Conservation (phyloP, 2,113 vertebrate species). For the Leucopternis melanops region DNA sequence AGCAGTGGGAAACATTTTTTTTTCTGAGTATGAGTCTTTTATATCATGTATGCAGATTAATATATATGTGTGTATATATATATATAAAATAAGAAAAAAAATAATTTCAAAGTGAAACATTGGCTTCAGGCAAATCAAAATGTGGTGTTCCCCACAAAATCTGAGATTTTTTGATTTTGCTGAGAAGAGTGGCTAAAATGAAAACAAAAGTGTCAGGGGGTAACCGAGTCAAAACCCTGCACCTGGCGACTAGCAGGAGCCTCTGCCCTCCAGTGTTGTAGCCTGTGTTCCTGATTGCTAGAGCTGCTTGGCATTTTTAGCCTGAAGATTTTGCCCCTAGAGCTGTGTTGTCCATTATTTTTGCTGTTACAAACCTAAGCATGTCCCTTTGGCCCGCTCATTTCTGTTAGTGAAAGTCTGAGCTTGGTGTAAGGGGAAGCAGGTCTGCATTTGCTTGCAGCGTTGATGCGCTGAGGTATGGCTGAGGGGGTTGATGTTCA, state of each 20-base stretch:
- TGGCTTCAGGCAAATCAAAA: not conserved
- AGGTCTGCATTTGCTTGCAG: not conserved
- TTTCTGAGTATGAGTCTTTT: not conserved
- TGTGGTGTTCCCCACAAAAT: not conserved
- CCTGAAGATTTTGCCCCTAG: not conserved
- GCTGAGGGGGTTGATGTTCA: not conserved
- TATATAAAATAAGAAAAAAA: not conserved
- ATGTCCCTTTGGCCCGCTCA: not conserved
- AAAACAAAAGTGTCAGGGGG: not conserved
- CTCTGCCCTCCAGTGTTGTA: not conserved
- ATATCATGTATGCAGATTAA: not conserved
- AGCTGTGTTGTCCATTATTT: not conserved
- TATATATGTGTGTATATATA: not conserved
- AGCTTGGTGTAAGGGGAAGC: not conserved
- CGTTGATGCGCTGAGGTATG: not conserved
- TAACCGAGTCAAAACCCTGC: not conserved
- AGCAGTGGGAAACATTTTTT: not conserved
- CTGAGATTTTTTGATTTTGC: not conserved
- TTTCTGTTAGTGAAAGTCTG: not conserved
- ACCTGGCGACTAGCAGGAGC: too few species aligned
- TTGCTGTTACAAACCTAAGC: fast-evolving
- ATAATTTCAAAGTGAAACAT: not conserved
- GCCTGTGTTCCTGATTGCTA: not conserved
- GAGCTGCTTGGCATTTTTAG: not conserved
- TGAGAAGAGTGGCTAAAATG: not conserved